A percentile compares a stretch with the other conserved stretches of the same genome.
These are phyloP conservation scores for Catocala nupta DNA, from an alignment of 2,888 invertebrate genomes.

Conservation along the genomic window DNA sequence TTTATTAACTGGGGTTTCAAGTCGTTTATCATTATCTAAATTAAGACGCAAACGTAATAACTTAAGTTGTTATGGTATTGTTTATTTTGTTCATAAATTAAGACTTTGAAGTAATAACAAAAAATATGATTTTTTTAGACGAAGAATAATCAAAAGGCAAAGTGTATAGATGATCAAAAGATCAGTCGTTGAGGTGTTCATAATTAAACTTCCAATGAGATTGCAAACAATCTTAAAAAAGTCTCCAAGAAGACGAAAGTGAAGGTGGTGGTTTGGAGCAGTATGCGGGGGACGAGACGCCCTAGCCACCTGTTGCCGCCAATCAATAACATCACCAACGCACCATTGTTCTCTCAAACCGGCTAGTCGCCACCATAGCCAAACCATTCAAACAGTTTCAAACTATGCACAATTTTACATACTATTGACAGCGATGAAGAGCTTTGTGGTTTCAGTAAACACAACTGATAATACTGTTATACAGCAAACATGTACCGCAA, in stretches of 20 bases:
- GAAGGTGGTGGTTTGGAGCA: constrained; percentile 65
- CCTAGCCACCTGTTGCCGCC: constrained; percentile 82
- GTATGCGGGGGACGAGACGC: constrained; percentile 71
- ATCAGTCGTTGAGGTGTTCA: background rate
- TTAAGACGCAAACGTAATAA: constrained; percentile 21
- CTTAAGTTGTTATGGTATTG: background rate
- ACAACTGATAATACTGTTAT: constrained; percentile 23
- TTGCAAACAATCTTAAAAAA: constrained; percentile 30
- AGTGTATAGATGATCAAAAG: background rate
- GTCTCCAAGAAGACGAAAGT: constrained; percentile 66
- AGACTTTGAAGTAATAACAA: no score
- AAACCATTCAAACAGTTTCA: constrained; percentile 36
- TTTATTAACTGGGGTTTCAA: constrained; percentile 27
- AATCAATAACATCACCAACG: constrained; percentile 83
- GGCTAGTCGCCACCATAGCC: constrained; percentile 57
- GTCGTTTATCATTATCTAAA: constrained; percentile 33
- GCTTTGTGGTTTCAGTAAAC: constrained; percentile 27
- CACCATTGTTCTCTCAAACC: constrained; percentile 73
- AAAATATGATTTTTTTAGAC: background rate
- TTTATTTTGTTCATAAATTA: background rate
- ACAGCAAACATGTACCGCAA: background rate
- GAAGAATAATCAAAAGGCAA: background rate
- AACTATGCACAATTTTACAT: constrained; percentile 42
- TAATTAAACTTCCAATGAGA: constrained; percentile 28
- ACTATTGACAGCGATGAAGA: constrained; percentile 16